Conservation (phyloP, 2,113 vertebrate genomes). For the Python bivittatus region DNA sequence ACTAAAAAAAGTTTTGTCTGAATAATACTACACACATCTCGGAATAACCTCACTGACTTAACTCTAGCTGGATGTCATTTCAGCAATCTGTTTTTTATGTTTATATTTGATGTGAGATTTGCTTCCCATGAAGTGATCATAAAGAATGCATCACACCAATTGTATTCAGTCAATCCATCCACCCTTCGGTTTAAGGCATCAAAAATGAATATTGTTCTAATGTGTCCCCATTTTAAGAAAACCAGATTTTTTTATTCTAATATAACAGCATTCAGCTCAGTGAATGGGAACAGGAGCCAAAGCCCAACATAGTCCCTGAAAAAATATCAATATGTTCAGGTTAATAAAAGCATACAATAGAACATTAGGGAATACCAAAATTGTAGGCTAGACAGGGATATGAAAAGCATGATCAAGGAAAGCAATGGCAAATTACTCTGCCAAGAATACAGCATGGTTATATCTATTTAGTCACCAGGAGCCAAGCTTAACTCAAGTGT, state of each 20-base stretch:
- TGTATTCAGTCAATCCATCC: neutral
- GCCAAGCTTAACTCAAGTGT: neutral
- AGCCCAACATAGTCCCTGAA: neutral
- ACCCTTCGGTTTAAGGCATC: neutral
- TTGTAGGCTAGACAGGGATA: neutral
- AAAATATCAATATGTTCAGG: neutral
- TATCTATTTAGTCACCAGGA: neutral
- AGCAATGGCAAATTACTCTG: neutral
- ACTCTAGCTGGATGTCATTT: neutral
- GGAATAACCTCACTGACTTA: neutral
- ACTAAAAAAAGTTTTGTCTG: neutral
- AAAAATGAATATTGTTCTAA: neutral
- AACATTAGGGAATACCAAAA: neutral
- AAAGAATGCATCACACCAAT: neutral
- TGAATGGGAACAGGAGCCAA: neutral
- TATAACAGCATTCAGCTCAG: neutral
- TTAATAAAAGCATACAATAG: neutral
- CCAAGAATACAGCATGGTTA: neutral
- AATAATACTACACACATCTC: neutral
- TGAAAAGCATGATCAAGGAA: neutral
- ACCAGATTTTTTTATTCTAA: neutral
- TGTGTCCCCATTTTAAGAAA: neutral
- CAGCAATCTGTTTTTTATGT: neutral
- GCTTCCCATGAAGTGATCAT: no score
- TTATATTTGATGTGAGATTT: neutral